A percentile compares a stretch with the other conserved stretches of the same genome.
Evolutionary conservation across 2,888 invertebrate species (phyloP).

Genomic region (Melanophora roralis): DNA sequence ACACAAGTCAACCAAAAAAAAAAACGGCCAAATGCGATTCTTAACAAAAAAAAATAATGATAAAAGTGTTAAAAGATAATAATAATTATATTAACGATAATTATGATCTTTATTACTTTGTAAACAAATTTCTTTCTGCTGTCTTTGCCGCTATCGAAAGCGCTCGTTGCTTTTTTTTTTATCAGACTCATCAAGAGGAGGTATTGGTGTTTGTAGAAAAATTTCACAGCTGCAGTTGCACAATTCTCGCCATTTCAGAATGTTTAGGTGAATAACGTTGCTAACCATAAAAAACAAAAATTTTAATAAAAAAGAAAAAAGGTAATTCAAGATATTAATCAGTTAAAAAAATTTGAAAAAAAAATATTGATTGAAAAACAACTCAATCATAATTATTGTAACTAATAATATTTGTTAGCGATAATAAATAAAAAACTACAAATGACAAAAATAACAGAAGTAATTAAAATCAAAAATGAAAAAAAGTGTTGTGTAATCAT

Average conservation of each 20-base stretch:
- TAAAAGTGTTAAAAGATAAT: not conserved
- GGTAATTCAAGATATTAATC: constrained; percentile 59
- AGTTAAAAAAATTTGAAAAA: not conserved
- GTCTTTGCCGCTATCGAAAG: not conserved
- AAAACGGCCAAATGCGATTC: constrained; percentile 14
- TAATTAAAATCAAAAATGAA: not conserved
- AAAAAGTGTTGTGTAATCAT: constrained; percentile 60
- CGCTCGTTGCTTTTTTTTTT: constrained; percentile 25
- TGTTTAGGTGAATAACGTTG: constrained; percentile 53
- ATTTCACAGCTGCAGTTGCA: constrained; percentile 57
- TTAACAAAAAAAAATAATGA: constrained; percentile 1
- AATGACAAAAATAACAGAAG: not conserved
- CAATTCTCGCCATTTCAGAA: constrained; percentile 55
- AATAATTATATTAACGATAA: not conserved
- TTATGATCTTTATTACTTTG: constrained; percentile 4
- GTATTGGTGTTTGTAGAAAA: constrained; percentile 49
- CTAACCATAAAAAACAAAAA: constrained; percentile 17
- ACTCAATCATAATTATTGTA: not conserved
- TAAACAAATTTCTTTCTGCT: constrained; percentile 29
- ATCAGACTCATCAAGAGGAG: constrained; percentile 37
- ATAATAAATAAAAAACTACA: constrained; percentile 2
- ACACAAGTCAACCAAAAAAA: constrained; percentile 12
- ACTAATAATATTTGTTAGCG: not conserved
- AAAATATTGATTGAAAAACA: not conserved
- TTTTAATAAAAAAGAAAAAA: constrained; percentile 17